Evolutionary conservation across 1,140 invertebrate species (phyloP).

Genomic region (Eueides isabella): DNA sequence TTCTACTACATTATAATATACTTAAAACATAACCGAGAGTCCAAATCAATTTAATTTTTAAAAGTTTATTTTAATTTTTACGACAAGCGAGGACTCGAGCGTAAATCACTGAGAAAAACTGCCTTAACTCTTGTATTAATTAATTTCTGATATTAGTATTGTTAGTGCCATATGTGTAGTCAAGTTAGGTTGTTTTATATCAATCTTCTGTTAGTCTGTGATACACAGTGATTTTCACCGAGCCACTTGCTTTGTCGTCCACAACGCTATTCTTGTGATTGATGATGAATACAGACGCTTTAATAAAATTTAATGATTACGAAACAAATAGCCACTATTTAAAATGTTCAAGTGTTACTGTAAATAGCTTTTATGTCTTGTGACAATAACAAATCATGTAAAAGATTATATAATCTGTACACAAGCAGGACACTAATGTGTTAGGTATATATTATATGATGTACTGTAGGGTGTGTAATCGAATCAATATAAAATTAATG

Average conservation of each 20-base stretch:
- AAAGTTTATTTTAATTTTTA: constrained; percentile 24
- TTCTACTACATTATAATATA: constrained; percentile 32
- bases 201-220: constrained; percentile 76
- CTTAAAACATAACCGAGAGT: constrained; percentile 46
- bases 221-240: constrained; percentile 69
- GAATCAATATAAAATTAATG: constrained; percentile 13
- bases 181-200: constrained; percentile 68
- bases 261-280: background rate
- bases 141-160: constrained; percentile 63
- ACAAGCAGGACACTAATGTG: background rate
- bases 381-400: constrained; percentile 29
- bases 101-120: constrained; percentile 40
- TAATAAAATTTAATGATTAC: constrained; percentile 17
- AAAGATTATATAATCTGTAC: constrained; percentile 20
- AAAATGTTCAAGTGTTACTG: constrained; percentile 14
- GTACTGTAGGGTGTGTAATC: constrained; percentile 16
- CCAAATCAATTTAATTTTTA: constrained; percentile 27
- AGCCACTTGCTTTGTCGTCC: constrained; percentile 65
- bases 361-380: constrained; percentile 21
- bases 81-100: constrained; percentile 37
- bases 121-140: constrained; percentile 48
- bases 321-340: constrained; percentile 15
- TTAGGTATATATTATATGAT: constrained; percentile 12
- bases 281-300: constrained; percentile 3
- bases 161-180: constrained; percentile 78